Conservation (phyloP, 2,888 invertebrate genomes). For the Lasius platythorax region DNA sequence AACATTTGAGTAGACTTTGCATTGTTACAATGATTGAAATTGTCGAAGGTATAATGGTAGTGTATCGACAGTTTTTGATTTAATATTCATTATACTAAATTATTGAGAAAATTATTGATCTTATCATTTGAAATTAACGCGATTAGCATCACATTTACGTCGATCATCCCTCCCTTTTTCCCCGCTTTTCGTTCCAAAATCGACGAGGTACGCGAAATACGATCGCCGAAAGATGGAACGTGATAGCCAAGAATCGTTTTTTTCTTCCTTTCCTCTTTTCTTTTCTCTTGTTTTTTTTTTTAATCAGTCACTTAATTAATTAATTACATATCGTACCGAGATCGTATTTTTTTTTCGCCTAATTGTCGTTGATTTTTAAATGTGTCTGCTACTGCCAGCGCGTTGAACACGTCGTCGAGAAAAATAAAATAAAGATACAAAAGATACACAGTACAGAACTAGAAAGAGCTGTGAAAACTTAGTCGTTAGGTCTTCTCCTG, state of each 20-base stretch:
- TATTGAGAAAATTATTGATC: not conserved
- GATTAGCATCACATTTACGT: not conserved
- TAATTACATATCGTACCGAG: constrained; percentile 33
- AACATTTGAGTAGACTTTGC: not conserved
- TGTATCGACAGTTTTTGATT: not conserved
- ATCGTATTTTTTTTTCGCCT: constrained; percentile 20
- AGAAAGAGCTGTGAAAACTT: constrained; percentile 41
- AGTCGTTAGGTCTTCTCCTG: constrained; percentile 57
- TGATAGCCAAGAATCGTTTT: not conserved
- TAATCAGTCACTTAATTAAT: constrained; percentile 36
- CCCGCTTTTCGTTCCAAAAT: constrained; percentile 14
- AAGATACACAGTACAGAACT: not conserved
- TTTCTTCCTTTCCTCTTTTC: not conserved
- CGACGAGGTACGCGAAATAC: constrained; percentile 18
- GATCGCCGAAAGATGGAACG: constrained; percentile 38
- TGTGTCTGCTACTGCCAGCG: constrained; percentile 61
- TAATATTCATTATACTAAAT: not conserved
- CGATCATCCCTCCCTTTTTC: not conserved
- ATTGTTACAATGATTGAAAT: not conserved
- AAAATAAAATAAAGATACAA: constrained; percentile 22
- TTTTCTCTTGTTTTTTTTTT: not conserved
- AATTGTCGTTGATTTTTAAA: constrained; percentile 43
- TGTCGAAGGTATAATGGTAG: not conserved
- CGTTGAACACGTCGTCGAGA: constrained; percentile 38
- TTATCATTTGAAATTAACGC: not conserved